Base-by-base conservation (phyloP, 2,113 vertebrate species). In the Bucco capensis region DNA sequence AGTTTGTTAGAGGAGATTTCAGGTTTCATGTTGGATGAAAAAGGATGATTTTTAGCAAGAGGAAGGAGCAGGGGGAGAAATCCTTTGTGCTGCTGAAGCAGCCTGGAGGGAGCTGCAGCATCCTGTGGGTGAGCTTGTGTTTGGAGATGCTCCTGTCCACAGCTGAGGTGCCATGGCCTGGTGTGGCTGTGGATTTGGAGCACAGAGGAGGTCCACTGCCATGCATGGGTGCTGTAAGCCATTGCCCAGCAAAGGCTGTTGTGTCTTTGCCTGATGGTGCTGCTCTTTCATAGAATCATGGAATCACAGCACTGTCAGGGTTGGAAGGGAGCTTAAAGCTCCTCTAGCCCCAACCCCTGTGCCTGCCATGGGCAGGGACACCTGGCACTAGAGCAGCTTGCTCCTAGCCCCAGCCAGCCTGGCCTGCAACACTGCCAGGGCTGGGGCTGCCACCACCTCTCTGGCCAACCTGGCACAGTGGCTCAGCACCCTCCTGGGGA, bases 71-170 rank as follows among this genome's bases (percentile, higher is more conserved):
- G 18, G 7, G 23, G 23, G 37, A 66, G 28, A 79, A 60, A 8
- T 21, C 4, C 19, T 14, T 8, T 5, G 60, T 25, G 72, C 8
- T 75, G 44, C 28, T 25, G 19, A 33, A 56, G 89, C 30, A 64
- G 47, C 30, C 56, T 14, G 6, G 25, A 66, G 64, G 56, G 61
- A 74, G 56, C 3, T 19, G 56, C 11, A 57, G 12, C 13, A 4
- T 31, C 19, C 46, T 18, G 17, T 1, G 25, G 4, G 46, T 9
- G 10, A 57, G 58, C 4, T 33, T 35, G 49, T 40, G 25, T 27
- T 42, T 1, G 11, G 30, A 22, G 31, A 0, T 37, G 1, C 10
- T 54, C 33, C 46, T 0, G 1, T 31, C 37, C 2, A 2, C 0
- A 4, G 58, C 21, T 0, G 1, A 31, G 50, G 44, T 50, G 61